Evolutionary conservation across 2,888 invertebrate genomes (phyloP), one percentile per base, ranked within the genome.

Genomic region (Aleiodes leptofemur): DNA sequence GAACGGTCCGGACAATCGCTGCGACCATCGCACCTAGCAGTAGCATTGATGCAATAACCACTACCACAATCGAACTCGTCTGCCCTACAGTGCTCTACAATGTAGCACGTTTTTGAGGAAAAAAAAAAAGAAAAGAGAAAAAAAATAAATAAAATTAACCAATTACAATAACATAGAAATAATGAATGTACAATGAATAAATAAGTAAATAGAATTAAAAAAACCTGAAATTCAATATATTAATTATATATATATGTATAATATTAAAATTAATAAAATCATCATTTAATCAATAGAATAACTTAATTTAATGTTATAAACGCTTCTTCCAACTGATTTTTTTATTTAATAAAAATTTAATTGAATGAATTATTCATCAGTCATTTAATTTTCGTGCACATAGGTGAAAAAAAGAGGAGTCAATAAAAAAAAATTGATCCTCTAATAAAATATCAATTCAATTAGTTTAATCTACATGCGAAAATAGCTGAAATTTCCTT

Each of bases 1-100:
- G 92, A 91, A 76, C 90, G 88, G 89, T 93, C 92, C 23, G 80
- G 81, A 88, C 94, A 94, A 86, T 94, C 93, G 57, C 82, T 83
- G 53, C 86, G 89, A 76, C 86, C 86, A 72, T 88, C 83, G 85
- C 92, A 92, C 80, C 90, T 87, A 74, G 84, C 83, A 71, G 83
- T 87, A 73, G 86, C 86, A 80, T 90, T 89, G 81, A 93, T 90
- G 86, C 93, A 93, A 72, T 84, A 87, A 80, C 92, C 92, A 83
- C 91, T 90, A 56, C 83, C 82, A 86, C 93, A 93, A 78, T 89
- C 90, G 90, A 92, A 92, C 88, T 93, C 89, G 82, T 91, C 90
- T 8, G 87, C 81, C 23, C 86, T 83, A 86, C 93, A 93, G 69
- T 74, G 76, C 70, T 81, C 86, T 85, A 77, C 13, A 68, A 50